These are phyloP conservation scores for Phenganax marumi DNA, from an alignment of 92 coral and sea anemone genomes.

Conservation along the genomic window DNA sequence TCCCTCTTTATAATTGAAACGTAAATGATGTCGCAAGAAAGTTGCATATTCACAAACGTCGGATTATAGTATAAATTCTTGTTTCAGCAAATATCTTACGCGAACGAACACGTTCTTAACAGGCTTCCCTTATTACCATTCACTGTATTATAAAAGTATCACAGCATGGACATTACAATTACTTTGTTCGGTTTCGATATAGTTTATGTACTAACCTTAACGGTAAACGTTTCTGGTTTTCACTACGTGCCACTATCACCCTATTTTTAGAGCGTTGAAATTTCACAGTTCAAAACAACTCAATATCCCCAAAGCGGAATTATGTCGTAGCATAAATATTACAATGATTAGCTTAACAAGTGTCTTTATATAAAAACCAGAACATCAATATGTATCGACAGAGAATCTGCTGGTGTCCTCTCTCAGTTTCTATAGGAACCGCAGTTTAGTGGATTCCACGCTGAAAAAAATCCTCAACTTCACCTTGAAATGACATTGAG, in stretches of 20 bases:
- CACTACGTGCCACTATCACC: not conserved
- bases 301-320: not conserved
- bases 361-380: conserved; percentile 15
- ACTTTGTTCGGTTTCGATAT: not conserved
- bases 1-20: not conserved
- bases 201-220: not conserved
- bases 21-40: not conserved
- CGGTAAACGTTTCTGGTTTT: not conserved
- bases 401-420: not conserved
- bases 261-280: not conserved
- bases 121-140: not conserved
- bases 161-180: not conserved
- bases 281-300: not conserved
- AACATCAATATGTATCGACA: not conserved
- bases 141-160: not conserved
- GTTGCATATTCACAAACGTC: not conserved
- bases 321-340: not conserved
- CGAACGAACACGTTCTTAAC: conserved; percentile 2
- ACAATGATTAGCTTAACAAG: conserved; percentile 1
- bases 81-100: not conserved
- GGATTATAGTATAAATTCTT: not conserved
- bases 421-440: not conserved
- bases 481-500: not conserved
- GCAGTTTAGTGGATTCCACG: not conserved
- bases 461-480: not conserved